A percentile compares a stretch with the other conserved stretches of the same genome.
Conservation (phyloP, 2,888 invertebrate genomes). For the Eledone cirrhosa region DNA sequence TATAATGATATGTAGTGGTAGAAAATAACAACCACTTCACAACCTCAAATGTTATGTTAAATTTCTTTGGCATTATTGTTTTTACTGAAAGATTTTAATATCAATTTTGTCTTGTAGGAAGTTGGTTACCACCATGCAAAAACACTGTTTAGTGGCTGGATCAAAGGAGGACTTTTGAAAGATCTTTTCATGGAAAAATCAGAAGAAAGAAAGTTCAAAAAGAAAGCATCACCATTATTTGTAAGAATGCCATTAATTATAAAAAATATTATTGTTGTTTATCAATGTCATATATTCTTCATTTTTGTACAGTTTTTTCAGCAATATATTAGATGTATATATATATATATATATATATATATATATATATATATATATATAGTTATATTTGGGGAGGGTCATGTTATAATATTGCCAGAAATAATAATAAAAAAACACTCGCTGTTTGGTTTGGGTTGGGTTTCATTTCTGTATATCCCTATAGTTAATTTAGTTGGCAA, state of each 20-base stretch:
- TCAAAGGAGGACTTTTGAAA: slow-evolving; percentile 58
- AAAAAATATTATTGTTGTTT: background rate
- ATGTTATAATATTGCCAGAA: too few species aligned
- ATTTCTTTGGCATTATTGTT: background rate
- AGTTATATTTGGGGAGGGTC: too few species aligned
- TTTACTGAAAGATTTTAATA: slow-evolving; percentile 4
- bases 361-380: too few species aligned
- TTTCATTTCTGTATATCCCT: too few species aligned
- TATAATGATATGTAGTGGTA: too few species aligned
- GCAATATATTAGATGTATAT: background rate
- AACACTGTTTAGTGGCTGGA: slow-evolving; percentile 62
- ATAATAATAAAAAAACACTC: too few species aligned
- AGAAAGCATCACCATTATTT: slow-evolving; percentile 1
- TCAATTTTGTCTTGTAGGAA: slow-evolving; percentile 51
- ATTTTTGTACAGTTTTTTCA: background rate
- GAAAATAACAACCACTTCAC: too few species aligned
- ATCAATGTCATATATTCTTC: background rate
- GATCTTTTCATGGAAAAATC: slow-evolving; percentile 59
- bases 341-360: too few species aligned
- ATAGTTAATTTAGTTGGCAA: too few species aligned
- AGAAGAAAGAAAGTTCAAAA: slow-evolving; percentile 28
- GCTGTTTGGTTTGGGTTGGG: too few species aligned
- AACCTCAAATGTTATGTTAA: too few species aligned
- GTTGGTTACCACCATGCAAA: slow-evolving; percentile 66
- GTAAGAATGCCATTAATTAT: background rate